Evolutionary conservation across 2,888 invertebrate genomes (phyloP).

Genomic region (Conomelus anceps): DNA sequence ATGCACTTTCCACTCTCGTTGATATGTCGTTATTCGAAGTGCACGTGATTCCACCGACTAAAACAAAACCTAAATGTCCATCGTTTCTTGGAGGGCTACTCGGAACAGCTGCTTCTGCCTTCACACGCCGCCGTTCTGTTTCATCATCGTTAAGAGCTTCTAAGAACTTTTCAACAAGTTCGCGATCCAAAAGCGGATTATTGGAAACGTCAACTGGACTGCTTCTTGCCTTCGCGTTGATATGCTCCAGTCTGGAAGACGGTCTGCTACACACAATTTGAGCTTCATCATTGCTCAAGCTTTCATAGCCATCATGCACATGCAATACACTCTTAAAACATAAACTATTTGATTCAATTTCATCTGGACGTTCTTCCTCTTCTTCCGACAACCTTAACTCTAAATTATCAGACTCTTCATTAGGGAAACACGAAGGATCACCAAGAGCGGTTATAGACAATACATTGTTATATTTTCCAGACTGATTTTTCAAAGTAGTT

Average conservation of each 20-base stretch:
- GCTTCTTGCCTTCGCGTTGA: constrained; percentile 1
- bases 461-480: background rate
- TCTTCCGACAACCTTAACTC: background rate
- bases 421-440: background rate
- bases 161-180: constrained; percentile 1
- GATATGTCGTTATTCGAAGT: background rate
- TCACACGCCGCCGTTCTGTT: background rate
- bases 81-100: background rate
- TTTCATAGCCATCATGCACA: background rate
- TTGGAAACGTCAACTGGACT: constrained; percentile 19
- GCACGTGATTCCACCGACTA: constrained; percentile 7
- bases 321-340: background rate
- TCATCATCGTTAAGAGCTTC: background rate
- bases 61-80: constrained; percentile 11
- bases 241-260: constrained; percentile 13
- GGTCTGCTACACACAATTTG: background rate
- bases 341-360: background rate
- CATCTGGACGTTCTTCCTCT: background rate
- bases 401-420: background rate
- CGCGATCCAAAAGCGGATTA: constrained; percentile 4
- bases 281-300: background rate
- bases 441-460: too few species aligned
- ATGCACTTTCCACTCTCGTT: background rate
- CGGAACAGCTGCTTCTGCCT: background rate
- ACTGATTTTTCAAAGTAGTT: background rate